A percentile compares a stretch with the other conserved stretches of the same genome.
These are phyloP conservation scores for Tinea trinotella DNA, from an alignment of 2,888 invertebrate genomes.

Conservation along the genomic window DNA sequence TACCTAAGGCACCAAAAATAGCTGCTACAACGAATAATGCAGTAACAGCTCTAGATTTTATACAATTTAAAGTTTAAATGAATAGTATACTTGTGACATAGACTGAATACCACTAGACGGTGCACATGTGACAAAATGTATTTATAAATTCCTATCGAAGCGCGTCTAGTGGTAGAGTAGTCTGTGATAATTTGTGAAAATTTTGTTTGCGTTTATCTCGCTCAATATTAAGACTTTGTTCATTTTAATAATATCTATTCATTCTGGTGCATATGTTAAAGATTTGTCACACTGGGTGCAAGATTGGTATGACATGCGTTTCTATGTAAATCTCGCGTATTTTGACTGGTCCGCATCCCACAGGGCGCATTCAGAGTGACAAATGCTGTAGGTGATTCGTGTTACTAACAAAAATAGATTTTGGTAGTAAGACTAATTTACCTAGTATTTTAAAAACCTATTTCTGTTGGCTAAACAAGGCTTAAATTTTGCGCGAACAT, in stretches of 20 bases:
- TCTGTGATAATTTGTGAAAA: conserved; percentile 12
- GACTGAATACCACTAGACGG: too few relatives aligned
- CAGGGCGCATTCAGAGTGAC: too few relatives aligned
- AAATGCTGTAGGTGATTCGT: neutral
- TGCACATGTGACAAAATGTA: too few relatives aligned
- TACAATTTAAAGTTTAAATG: neutral
- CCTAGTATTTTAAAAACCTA: neutral
- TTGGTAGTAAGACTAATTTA: neutral
- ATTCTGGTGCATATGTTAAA: neutral
- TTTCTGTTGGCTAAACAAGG: neutral
- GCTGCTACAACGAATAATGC: neutral
- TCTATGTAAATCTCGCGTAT: too few relatives aligned
- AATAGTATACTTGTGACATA: too few relatives aligned
- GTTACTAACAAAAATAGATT: neutral
- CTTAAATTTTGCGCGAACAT: too few relatives aligned
- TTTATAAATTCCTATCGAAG: too few relatives aligned
- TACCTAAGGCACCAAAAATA: conserved; percentile 10
- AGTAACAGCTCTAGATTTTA: neutral
- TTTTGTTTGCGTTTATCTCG: conserved; percentile 47
- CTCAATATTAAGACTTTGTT: conserved; percentile 67
- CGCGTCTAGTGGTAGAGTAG: too few relatives aligned
- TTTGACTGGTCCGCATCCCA: too few relatives aligned
- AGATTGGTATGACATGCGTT: too few relatives aligned
- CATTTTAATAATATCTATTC: neutral
- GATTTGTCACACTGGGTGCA: too few relatives aligned